Evolutionary conservation across 2,888 invertebrate species (phyloP).

Genomic region (Caenorhabditis sp.): DNA sequence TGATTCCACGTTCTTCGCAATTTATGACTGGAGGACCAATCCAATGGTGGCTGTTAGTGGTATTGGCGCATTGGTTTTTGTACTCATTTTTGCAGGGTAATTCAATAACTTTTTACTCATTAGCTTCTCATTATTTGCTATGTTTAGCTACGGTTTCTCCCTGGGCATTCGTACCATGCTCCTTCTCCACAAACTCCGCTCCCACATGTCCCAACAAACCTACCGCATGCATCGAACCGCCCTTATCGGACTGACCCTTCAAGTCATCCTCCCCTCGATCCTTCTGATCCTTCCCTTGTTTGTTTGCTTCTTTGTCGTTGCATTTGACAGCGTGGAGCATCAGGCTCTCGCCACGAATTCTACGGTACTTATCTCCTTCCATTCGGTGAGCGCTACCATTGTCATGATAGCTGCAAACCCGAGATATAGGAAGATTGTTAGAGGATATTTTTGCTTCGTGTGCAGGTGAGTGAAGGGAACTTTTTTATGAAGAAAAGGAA

Average conservation of each 20-base stretch:
- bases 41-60: not conserved
- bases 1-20: not conserved
- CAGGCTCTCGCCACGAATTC: not conserved
- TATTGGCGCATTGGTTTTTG: not conserved
- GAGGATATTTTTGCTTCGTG: not conserved
- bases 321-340: conserved; percentile 1
- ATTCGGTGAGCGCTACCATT: conserved; percentile 6
- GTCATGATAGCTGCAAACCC: conserved; percentile 10
- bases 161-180: conserved; percentile 12
- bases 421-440: not conserved
- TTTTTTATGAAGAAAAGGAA: too few species aligned
- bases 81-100: not conserved
- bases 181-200: conserved; percentile 1
- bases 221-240: conserved; percentile 33
- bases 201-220: conserved; percentile 30
- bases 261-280: conserved; percentile 5
- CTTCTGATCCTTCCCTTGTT: conserved; percentile 1
- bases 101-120: too few species aligned
- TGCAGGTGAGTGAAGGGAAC: too few species aligned
- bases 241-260: conserved; percentile 12
- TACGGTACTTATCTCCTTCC: not conserved
- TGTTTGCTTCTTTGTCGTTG: not conserved
- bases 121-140: too few species aligned
- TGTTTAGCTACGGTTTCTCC: not conserved
- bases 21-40: conserved; percentile 11